Percentiles rank a stretch among this genome's conserved stretches.
phyloP scores from a whole-genome alignment of 2,113 vertebrate genomes.

The Pomatorhinus ruficollis region DNA sequence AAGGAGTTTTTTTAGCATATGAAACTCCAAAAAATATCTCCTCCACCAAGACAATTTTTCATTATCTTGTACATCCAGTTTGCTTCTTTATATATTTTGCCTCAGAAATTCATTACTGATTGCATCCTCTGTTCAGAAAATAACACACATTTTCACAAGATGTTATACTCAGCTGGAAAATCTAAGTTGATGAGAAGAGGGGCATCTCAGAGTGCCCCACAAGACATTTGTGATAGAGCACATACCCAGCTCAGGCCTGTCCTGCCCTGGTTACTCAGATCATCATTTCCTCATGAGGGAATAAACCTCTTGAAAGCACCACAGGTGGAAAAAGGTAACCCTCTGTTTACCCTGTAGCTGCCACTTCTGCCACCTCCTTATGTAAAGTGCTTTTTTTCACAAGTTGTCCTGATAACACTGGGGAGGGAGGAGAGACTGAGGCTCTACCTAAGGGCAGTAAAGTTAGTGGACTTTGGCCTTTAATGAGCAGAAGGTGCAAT shows the following conservation, averaged over 20 bases:
- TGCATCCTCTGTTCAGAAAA: neutral
- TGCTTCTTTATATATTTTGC: neutral
- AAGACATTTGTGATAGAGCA: neutral
- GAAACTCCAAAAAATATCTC: neutral
- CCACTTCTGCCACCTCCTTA: neutral
- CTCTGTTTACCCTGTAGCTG: neutral
- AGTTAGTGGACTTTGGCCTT: neutral
- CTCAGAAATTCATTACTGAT: neutral
- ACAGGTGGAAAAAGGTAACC: neutral
- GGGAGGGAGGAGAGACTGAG: fast-evolving
- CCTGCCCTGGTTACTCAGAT: neutral
- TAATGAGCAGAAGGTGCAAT: conserved; percentile 39
- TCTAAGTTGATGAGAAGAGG: neutral
- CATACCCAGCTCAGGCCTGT: neutral
- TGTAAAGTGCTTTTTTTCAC: neutral
- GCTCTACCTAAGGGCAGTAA: neutral
- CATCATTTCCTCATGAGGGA: neutral
- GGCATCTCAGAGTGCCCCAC: neutral
- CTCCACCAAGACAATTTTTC: neutral
- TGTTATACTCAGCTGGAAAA: neutral
- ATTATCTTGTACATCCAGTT: neutral
- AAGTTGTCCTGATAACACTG: neutral
- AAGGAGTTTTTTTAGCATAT: neutral
- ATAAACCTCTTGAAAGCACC: neutral
- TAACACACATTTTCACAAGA: neutral